Percentiles rank a stretch among this genome's conserved stretches.
phyloP scores from a whole-genome alignment of 2,113 vertebrate species.

The Nyctibius bracteatus region DNA sequence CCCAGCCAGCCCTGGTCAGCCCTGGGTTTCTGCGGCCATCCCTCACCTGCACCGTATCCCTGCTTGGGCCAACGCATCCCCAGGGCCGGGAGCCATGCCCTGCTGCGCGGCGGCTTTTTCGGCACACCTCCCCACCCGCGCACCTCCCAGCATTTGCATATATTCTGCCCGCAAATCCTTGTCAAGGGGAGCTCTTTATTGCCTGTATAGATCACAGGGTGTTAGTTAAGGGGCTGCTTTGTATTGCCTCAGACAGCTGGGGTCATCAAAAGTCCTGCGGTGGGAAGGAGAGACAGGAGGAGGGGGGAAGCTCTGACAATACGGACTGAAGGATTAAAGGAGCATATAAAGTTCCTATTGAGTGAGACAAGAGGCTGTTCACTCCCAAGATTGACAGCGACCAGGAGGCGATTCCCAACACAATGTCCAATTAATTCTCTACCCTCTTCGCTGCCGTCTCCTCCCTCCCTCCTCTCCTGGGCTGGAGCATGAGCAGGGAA shows the following conservation, averaged over 20 bases:
- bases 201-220: constrained; percentile 64
- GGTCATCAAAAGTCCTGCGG: constrained; percentile 65
- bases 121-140: neutral
- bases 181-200: constrained; percentile 65
- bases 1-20: neutral
- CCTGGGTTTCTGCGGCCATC: neutral
- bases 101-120: fast-evolving
- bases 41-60: neutral
- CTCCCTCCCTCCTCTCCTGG: constrained; percentile 51
- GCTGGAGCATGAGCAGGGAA: constrained; percentile 60
- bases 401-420: constrained; percentile 68
- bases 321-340: constrained; percentile 68
- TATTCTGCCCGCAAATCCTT: constrained; percentile 55
- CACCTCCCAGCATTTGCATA: constrained; percentile 57
- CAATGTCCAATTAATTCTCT: constrained; percentile 73
- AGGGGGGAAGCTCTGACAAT: constrained; percentile 65
- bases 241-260: constrained; percentile 66
- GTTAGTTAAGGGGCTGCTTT: constrained; percentile 67
- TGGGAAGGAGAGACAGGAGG: constrained; percentile 65
- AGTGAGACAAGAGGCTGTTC: constrained; percentile 72
- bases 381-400: constrained; percentile 67
- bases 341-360: constrained; percentile 71
- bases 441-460: constrained; percentile 54
- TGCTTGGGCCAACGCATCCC: fast-evolving
- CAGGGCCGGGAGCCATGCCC: neutral